Conservation (phyloP, 2,113 vertebrate species). For the Pelecanoides urinatrix region DNA sequence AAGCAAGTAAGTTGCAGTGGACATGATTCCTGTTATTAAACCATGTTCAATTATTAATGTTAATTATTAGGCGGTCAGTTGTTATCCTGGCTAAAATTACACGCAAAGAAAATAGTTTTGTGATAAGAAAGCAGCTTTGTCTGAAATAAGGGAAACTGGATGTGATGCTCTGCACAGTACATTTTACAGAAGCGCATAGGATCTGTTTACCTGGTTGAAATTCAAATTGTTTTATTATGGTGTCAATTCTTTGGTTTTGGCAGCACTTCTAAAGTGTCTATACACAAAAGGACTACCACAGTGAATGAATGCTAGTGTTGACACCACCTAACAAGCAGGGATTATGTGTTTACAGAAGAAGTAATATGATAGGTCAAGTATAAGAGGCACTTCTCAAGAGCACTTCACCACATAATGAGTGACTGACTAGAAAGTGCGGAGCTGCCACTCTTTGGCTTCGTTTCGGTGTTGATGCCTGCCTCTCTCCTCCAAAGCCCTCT, state of each 20-base stretch:
- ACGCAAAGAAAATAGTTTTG: neutral
- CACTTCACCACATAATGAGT: conserved; percentile 92
- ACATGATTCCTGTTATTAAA: neutral
- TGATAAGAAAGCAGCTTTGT: conserved; percentile 32
- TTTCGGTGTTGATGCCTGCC: conserved; percentile 88
- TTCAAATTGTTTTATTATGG: conserved; percentile 85
- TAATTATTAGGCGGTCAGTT: neutral
- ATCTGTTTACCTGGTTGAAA: conserved; percentile 87
- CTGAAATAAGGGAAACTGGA: conserved; percentile 39
- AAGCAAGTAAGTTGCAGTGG: neutral
- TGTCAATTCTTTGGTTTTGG: conserved; percentile 86
- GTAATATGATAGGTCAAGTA: conserved; percentile 96
- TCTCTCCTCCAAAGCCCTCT: conserved; percentile 86
- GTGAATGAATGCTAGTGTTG: conserved; percentile 88
- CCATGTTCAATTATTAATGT: neutral
- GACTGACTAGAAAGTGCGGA: conserved; percentile 90
- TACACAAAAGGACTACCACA: conserved; percentile 78
- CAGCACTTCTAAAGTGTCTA: conserved; percentile 82
- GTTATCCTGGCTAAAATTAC: neutral
- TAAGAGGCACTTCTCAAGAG: conserved; percentile 89
- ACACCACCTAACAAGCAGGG: conserved; percentile 95
- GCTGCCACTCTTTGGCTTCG: conserved; percentile 87
- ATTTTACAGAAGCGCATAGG: conserved; percentile 53
- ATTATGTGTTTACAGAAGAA: conserved; percentile 97
- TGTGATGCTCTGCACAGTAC: conserved; percentile 13